Evolutionary conservation across 2,113 vertebrate genomes (phyloP), one percentile per base, ranked within the genome.

Genomic region (Tichodroma muraria): DNA sequence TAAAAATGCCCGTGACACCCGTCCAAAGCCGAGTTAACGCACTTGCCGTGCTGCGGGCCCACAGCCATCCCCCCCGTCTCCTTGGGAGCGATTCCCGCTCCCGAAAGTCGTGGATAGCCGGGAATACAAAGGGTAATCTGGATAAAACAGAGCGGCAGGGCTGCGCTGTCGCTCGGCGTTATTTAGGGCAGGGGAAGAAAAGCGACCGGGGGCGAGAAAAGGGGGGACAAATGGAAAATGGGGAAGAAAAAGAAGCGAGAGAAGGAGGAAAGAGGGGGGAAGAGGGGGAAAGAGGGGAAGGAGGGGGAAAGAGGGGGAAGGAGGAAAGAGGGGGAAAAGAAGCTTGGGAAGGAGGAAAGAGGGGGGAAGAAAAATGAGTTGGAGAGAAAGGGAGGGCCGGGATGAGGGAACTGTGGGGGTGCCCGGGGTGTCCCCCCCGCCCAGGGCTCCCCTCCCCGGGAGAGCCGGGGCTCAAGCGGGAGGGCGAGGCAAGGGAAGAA

Each of bases 11-110:
- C 7, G 9, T 18, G 53, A 24, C 15, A 28, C 19, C 13, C 13
- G 0, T 12, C 8, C 5, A 20, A 35, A n/a, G 6, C 4, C 11
- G 4, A 9, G 35, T 31, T 71, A 37, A 7, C 0, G 19, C 8
- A 6, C 6, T n/a, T 60, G 30, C 17, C 10, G 8, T 13, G 33
- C 13, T 35, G 57, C 10, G 24, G 16, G 18, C 11, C 6, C 16
- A 5, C 27, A 47, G 25, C 37, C 15, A 3, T 2, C 14, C 15
- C 16, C 10, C 10, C 14, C 5, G 1, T 31, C 40, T 30, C 17
- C 12, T 31, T 13, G 60, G 54, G 18, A 79, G 31, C 7, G 1
- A 6, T 3, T 25, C 14, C 6, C 1, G 12, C 47, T 69, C 35
- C 59, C 17, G 6, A 83, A 90, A 72, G 42, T 15, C 7, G 22